Percentiles rank a stretch among this genome's conserved stretches.
These are phyloP conservation scores for Octopus bimaculoides DNA, from an alignment of 1,140 invertebrate species.

Conservation along the genomic window DNA sequence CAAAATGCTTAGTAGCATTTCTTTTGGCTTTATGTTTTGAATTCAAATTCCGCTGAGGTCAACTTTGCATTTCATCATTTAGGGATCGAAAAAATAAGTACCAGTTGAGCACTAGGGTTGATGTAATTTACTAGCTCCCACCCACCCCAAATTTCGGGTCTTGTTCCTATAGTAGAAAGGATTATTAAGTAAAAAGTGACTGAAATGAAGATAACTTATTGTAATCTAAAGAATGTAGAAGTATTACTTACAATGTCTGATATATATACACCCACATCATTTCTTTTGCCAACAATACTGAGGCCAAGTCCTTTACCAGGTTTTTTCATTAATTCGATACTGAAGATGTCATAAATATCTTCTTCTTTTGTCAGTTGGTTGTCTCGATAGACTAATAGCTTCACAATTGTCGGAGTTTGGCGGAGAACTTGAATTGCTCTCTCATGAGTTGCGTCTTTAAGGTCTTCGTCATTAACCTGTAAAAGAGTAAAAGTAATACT, in stretches of 20 bases:
- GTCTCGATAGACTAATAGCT: slow-evolving; percentile 85
- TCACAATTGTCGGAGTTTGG: slow-evolving; percentile 69
- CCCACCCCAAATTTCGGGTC: too few relatives aligned
- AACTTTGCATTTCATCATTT: too few relatives aligned
- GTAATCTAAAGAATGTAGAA: background rate
- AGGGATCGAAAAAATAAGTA: too few relatives aligned
- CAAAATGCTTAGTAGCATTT: too few relatives aligned
- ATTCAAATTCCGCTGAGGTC: too few relatives aligned
- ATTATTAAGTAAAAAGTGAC: too few relatives aligned
- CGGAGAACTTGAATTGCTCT: slow-evolving; percentile 61
- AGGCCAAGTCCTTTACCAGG: slow-evolving; percentile 89
- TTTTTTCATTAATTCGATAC: slow-evolving; percentile 89
- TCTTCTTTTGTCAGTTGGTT: slow-evolving; percentile 61
- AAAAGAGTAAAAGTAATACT: slow-evolving; percentile 57
- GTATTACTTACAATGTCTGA: slow-evolving; percentile 82
- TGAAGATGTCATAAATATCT: slow-evolving; percentile 75
- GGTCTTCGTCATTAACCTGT: slow-evolving; percentile 85
- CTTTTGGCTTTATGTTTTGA: too few relatives aligned
- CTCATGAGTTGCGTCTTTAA: slow-evolving; percentile 89
- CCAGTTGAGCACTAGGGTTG: too few relatives aligned
- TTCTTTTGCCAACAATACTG: slow-evolving; percentile 82
- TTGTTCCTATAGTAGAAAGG: too few relatives aligned
- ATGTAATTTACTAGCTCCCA: too few relatives aligned
- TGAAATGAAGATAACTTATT: too few relatives aligned
- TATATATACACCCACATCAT: slow-evolving; percentile 87